phyloP scores from a whole-genome alignment of 2,888 invertebrate genomes.

The Bugula neritina region DNA sequence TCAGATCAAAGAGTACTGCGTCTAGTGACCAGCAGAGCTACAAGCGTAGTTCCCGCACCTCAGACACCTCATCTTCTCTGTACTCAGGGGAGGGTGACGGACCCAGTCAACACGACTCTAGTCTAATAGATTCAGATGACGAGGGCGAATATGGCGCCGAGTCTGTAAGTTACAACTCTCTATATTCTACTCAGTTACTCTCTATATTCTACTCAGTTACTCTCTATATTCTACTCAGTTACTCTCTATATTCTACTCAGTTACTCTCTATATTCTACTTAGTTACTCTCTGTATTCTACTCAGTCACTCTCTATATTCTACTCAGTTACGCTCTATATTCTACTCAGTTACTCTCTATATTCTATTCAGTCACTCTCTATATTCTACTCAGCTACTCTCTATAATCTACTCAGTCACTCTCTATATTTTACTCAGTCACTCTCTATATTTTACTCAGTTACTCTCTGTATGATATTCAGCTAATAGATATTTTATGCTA shows the following conservation, averaged over 20 bases:
- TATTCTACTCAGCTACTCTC: not conserved
- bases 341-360: constrained; percentile 19
- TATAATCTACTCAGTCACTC: not conserved
- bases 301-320: constrained; percentile 21
- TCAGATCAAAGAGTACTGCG: not conserved
- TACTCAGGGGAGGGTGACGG: constrained; percentile 20
- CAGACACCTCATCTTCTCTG: constrained; percentile 68
- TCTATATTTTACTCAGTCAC: not conserved
- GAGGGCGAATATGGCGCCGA: constrained; percentile 63
- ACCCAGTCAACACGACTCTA: constrained; percentile 45
- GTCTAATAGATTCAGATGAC: constrained; percentile 91
- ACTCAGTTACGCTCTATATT: constrained; percentile 22
- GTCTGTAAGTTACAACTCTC: not conserved
- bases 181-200: not conserved
- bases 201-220: constrained; percentile 7
- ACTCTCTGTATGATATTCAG: no score
- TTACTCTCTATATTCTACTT: not conserved
- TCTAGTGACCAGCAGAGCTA: constrained; percentile 21
- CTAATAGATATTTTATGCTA: no score
- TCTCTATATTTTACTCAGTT: not conserved
- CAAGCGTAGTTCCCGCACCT: constrained; percentile 75
- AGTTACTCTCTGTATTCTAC: not conserved
- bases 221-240: constrained; percentile 23
- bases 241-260: constrained; percentile 9
- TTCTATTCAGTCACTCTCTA: constrained; percentile 10